Conservation (phyloP, 2,888 invertebrate genomes). For the Aplocera efformata region DNA sequence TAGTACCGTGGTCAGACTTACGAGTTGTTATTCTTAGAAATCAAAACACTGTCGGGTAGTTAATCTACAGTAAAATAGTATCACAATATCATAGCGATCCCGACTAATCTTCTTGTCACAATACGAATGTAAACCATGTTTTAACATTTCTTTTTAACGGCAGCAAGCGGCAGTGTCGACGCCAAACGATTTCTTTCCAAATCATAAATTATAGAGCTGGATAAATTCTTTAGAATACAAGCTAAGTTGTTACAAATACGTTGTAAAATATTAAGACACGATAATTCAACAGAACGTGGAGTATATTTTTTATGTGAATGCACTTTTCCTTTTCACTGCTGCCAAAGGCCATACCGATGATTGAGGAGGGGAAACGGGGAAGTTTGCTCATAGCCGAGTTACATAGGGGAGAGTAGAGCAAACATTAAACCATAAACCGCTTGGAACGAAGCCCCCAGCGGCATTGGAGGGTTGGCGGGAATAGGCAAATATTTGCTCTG, state of each 20-base stretch:
- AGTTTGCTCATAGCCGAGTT: conserved; percentile 53
- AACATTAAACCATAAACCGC: conserved; percentile 71
- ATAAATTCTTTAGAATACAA: conserved; percentile 16
- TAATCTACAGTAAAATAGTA: conserved; percentile 46
- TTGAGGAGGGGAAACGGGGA: conserved; percentile 42
- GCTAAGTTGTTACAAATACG: conserved; percentile 10
- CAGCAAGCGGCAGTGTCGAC: conserved; percentile 5
- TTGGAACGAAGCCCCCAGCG: conserved; percentile 65
- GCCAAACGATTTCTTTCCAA: conserved; percentile 11
- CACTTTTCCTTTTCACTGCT: conserved; percentile 1
- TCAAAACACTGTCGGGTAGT: conserved; percentile 49
- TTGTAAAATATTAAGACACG: conserved; percentile 8
- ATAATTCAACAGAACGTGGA: conserved; percentile 5
- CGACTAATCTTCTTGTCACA: conserved; percentile 41
- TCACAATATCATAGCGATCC: conserved; percentile 32
- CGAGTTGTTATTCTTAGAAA: conserved; percentile 43
- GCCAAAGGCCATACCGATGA: conserved; percentile 26
- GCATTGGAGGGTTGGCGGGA: conserved; percentile 75
- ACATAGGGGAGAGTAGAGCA: conserved; percentile 61
- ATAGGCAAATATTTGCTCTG: conserved; percentile 73
- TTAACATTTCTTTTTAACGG: conserved; percentile 23
- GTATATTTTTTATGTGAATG: background rate
- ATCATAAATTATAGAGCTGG: conserved; percentile 18
- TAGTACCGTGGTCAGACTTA: conserved; percentile 30
- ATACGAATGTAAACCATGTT: conserved; percentile 31